Conservation (phyloP, 2,113 vertebrate species). For the Rhinichthys klamathensis region DNA sequence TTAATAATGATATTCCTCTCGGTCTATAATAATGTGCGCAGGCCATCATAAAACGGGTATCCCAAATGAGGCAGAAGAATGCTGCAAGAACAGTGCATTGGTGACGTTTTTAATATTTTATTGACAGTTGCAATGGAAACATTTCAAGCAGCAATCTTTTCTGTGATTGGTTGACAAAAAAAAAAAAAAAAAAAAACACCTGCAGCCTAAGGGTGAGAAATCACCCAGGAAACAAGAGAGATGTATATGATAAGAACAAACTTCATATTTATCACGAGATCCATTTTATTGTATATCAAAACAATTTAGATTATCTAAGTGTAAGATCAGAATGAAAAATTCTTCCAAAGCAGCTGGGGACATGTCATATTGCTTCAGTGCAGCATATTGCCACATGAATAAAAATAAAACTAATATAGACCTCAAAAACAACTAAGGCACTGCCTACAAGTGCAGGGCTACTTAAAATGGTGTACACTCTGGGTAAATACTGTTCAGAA, state of each 20-base stretch:
- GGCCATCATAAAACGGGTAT: not conserved
- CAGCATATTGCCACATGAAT: conserved; percentile 15
- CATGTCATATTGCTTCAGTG: conserved; percentile 3
- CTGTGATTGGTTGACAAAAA: conserved; percentile 61
- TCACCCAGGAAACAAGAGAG: not conserved
- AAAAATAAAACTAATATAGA: conserved; percentile 32
- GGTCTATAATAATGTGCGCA: not conserved
- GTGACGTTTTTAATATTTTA: conserved; percentile 66
- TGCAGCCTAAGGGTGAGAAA: not conserved
- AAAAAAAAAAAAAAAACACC: conserved; percentile 40
- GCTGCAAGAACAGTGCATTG: conserved; percentile 19
- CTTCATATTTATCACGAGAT: not conserved
- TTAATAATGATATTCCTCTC: no score
- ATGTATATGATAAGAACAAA: conserved; percentile 13
- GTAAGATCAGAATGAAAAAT: not conserved
- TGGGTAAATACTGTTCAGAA: conserved; percentile 36
- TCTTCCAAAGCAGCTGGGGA: conserved; percentile 14
- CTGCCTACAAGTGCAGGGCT: conserved; percentile 26
- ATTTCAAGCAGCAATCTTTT: conserved; percentile 69
- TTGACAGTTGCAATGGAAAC: conserved; percentile 73
- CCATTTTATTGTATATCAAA: not conserved
- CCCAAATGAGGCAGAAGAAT: not conserved
- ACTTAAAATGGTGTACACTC: conserved; percentile 26
- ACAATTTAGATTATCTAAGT: conserved; percentile 28
- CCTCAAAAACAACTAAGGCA: conserved; percentile 47